Evolutionary conservation across 2,113 vertebrate genomes (phyloP).

Genomic region (Electrona antarctica): DNA sequence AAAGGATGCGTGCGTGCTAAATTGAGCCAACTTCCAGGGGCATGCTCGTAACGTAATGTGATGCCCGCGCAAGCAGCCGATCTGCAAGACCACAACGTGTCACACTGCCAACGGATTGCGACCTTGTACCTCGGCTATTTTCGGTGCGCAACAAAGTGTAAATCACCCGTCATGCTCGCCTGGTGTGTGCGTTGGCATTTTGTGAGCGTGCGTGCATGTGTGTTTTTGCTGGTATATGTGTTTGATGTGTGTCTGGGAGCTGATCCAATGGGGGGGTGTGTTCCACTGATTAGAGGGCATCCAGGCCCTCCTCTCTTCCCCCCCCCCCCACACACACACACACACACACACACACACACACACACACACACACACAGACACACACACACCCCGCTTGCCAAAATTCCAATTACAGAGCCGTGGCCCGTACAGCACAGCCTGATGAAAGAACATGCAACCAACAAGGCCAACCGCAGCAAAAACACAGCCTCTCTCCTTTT

Average conservation of each 20-base stretch:
- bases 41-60: neutral
- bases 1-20: neutral
- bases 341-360: no score
- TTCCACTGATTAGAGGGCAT: slow-evolving; percentile 51
- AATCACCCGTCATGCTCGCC: neutral
- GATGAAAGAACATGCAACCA: slow-evolving; percentile 11
- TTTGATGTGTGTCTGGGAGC: slow-evolving; percentile 39
- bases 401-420: slow-evolving; percentile 46
- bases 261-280: slow-evolving; percentile 30
- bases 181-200: neutral
- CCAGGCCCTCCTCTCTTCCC: slow-evolving; percentile 5
- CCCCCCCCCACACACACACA: neutral
- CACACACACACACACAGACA: neutral
- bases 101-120: no score
- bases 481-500: neutral
- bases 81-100: no score
- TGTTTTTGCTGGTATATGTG: slow-evolving; percentile 20
- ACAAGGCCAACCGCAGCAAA: neutral
- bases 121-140: no score
- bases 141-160: no score
- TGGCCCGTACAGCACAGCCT: slow-evolving; percentile 1
- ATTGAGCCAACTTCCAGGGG: neutral
- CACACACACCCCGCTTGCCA: slow-evolving; percentile 9
- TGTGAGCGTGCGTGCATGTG: neutral
- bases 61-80: no score